phyloP scores from a whole-genome alignment of 2,113 vertebrate species.

The Syngnathoides biaculeatus region DNA sequence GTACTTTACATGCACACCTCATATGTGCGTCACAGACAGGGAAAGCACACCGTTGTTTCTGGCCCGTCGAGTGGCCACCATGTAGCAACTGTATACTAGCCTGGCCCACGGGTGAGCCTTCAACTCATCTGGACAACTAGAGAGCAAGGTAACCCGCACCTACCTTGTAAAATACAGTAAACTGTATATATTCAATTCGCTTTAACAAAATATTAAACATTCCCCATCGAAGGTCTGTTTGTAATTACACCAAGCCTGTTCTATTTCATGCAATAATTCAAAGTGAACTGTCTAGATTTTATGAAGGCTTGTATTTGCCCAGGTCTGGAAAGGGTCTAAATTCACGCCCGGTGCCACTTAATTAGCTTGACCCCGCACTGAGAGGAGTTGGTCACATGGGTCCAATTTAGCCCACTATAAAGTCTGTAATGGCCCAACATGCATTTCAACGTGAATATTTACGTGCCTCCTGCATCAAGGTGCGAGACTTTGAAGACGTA shows the following conservation, averaged over 20 bases:
- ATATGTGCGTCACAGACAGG: no score
- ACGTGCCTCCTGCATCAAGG: conserved; percentile 39
- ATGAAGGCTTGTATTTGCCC: conserved; percentile 41
- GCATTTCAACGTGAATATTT: conserved; percentile 60
- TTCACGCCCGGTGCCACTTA: conserved; percentile 57
- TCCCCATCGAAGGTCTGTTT: background rate
- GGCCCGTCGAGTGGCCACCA: no score
- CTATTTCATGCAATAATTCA: conserved; percentile 26
- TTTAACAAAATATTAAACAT: no score
- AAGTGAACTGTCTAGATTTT: conserved; percentile 43
- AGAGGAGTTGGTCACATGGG: conserved; percentile 65
- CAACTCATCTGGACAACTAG: no score
- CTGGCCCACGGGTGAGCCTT: no score
- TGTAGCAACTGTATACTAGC: no score
- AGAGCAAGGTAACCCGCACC: no score
- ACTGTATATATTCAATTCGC: no score
- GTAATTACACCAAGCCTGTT: conserved; percentile 31
- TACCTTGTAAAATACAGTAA: no score
- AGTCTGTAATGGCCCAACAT: conserved; percentile 54
- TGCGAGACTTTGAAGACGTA: conserved; percentile 65
- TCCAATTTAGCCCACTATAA: conserved; percentile 71
- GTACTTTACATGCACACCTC: no score
- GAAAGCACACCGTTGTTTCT: no score
- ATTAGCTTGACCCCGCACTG: conserved; percentile 60
- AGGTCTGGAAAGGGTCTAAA: conserved; percentile 38